Conservation (phyloP, 1,140 invertebrate species). For the Magallana angulata region DNA sequence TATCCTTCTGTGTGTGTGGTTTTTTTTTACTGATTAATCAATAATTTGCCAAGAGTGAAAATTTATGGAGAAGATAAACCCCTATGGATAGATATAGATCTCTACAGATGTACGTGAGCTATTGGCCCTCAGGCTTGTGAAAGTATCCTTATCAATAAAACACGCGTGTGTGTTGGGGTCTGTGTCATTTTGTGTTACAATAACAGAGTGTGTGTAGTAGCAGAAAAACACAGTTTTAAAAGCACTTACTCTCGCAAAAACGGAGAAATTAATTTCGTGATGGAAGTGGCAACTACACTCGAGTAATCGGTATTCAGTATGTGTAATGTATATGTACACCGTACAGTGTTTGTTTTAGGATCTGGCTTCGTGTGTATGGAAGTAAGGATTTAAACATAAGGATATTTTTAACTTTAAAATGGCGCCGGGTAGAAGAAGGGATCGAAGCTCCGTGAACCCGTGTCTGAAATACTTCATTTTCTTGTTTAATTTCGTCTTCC, state of each 20-base stretch:
- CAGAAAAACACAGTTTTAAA: neutral
- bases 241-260: neutral
- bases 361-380: neutral
- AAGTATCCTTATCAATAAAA: neutral
- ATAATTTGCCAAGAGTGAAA: neutral
- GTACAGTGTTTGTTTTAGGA: neutral
- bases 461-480: slow-evolving; percentile 40
- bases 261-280: no score
- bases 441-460: slow-evolving; percentile 16
- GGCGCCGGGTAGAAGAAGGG: slow-evolving; percentile 37
- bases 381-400: neutral
- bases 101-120: no score
- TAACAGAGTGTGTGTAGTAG: neutral
- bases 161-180: neutral
- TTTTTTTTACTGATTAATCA: neutral
- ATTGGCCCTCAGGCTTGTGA: neutral
- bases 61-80: neutral
- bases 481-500: slow-evolving; percentile 22
- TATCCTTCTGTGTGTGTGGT: neutral
- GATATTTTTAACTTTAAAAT: slow-evolving; percentile 23
- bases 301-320: no score
- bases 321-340: neutral
- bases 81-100: no score
- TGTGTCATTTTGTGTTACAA: neutral
- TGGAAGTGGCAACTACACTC: no score